Base-by-base conservation (phyloP, 2,113 vertebrate genomes). In the Barbus barbus region DNA sequence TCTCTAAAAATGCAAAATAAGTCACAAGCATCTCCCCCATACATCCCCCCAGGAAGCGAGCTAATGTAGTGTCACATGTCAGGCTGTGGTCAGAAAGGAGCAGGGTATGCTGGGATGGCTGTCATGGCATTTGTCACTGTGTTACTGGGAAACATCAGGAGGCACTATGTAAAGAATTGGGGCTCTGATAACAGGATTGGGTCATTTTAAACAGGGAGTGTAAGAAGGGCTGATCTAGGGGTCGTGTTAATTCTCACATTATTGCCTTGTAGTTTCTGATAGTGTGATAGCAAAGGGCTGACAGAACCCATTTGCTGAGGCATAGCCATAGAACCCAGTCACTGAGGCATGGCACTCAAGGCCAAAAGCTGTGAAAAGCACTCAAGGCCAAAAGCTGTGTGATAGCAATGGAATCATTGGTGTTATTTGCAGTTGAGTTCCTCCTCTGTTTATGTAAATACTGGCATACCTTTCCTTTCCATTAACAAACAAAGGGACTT, bases 121-220 rank as follows among this genome's bases (percentile, higher is more conserved):
- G 41, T 44, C 51, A 38, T 65, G 41, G 82, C 38, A 84, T 84
- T 84, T 84, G 83, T 82, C 78, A 84, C 83, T 44, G 71, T 3
- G 80, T 84, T 78, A 36, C 86, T 85, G 78, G 80, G 56, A 73
- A 83, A 69, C 20, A 36, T 84, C 73, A 51, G 58, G 71, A 78
- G 44, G 82, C 58, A 44, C 83, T 67, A 81, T 81, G 81, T 83
- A 69, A 82, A 69, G 58, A 84, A 82, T 20, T 26, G 61, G 48
- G 67, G 24, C 69, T 41, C 53, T 53, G 76, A 83, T 69, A 83
- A 81, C 71, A 46, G 28, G 36, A 46, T 5, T 53, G 76, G 41
- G 46, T 51, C 53, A 36, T 75, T 85, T 86, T 31, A 67, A 63
- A 26, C 44, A 13, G 16, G 22, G 56, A 24, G 28, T n/a, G 26